Percentiles rank a stretch among this genome's conserved stretches.
Conservation (phyloP, 1,140 invertebrate species). For the Scylla paramamosain region DNA sequence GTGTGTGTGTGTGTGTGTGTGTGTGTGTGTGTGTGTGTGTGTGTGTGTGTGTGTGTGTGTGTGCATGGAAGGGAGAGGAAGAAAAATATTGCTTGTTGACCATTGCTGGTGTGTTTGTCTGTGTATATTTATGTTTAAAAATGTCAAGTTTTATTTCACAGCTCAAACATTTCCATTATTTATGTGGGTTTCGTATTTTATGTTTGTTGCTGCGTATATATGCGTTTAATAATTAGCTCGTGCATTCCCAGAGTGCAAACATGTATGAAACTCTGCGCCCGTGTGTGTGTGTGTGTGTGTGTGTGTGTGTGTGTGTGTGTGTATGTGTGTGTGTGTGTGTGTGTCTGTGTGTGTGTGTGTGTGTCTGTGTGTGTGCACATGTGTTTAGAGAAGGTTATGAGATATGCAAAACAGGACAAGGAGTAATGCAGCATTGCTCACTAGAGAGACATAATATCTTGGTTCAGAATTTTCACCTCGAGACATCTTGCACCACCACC, state of each 20-base stretch:
- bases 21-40: conserved; percentile 50
- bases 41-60: conserved; percentile 47
- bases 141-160: too few species aligned
- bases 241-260: too few species aligned
- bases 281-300: background rate
- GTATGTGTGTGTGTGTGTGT: conserved; percentile 2
- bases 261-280: background rate
- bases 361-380: background rate
- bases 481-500: background rate
- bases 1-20: conserved; percentile 42
- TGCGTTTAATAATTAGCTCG: too few species aligned
- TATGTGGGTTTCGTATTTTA: too few species aligned
- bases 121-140: too few species aligned
- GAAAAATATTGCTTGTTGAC: too few species aligned
- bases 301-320: background rate
- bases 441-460: background rate
- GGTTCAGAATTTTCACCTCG: background rate
- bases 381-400: background rate
- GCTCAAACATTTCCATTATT: too few species aligned
- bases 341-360: conserved; percentile 7
- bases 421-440: background rate
- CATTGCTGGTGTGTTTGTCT: too few species aligned
- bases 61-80: background rate
- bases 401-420: conserved; percentile 13
- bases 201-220: too few species aligned